Conservation (phyloP, 35 echinoderm and acorn worm genomes). For the Anneissia japonica region DNA sequence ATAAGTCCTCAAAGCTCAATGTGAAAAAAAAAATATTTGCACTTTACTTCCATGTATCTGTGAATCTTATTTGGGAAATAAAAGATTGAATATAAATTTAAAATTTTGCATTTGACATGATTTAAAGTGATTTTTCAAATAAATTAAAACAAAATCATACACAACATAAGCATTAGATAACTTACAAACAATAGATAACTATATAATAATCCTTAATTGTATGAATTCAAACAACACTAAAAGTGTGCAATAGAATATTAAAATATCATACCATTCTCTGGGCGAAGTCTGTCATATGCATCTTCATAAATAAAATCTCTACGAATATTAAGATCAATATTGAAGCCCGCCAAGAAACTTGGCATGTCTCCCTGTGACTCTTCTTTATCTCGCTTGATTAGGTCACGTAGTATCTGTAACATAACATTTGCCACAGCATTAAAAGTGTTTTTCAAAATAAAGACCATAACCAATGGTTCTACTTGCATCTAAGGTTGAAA, state of each 20-base stretch:
- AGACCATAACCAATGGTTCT: too few species aligned
- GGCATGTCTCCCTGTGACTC: slow-evolving; percentile 61
- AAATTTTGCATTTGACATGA: too few species aligned
- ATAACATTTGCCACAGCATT: too few species aligned
- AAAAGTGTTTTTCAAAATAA: too few species aligned
- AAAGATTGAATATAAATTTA: too few species aligned
- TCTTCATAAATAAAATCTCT: slow-evolving; percentile 95
- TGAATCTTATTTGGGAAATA: too few species aligned
- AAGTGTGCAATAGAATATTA: not conserved
- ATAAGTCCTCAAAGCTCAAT: too few species aligned
- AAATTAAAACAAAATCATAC: too few species aligned
- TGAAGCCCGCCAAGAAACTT: slow-evolving; percentile 24
- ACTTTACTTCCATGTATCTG: too few species aligned
- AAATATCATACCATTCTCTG: slow-evolving; percentile 74
- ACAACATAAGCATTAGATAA: not conserved
- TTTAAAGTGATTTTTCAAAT: too few species aligned
- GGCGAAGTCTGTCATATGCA: slow-evolving; percentile 81
- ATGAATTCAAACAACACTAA: not conserved
- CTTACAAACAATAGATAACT: not conserved
- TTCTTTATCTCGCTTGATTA: slow-evolving; percentile 59
- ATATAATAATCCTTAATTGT: not conserved
- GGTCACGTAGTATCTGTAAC: slow-evolving; percentile 62
- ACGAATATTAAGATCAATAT: slow-evolving; percentile 60
- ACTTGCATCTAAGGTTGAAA: too few species aligned
- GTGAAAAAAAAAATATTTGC: not conserved